Percentiles rank a stretch among this genome's conserved stretches.
phyloP scores from a whole-genome alignment of 2,113 vertebrate species.

The Odocoileus hemionus region DNA sequence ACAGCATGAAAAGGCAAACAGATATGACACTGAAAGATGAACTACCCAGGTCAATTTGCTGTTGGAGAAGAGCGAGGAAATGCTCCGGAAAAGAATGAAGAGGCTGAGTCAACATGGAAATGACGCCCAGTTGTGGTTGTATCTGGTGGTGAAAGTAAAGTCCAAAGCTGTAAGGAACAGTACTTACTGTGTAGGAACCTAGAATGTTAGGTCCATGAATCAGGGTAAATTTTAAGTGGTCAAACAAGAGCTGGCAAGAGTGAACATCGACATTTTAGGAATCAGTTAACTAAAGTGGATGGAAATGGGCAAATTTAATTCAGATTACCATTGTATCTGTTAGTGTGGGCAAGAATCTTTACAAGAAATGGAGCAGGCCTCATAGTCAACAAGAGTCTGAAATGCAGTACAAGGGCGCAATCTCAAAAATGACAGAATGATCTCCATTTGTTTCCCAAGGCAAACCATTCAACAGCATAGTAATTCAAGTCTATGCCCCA shows the following conservation, averaged over 20 bases:
- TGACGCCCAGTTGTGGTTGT: neutral
- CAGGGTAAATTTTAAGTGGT: neutral
- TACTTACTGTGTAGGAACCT: neutral
- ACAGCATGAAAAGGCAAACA: neutral
- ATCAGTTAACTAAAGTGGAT: neutral
- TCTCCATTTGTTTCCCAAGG: neutral
- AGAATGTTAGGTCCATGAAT: neutral
- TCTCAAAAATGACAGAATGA: neutral
- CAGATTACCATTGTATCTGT: neutral
- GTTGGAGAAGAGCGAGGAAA: neutral
- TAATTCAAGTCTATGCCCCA: neutral
- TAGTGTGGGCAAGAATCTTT: neutral
- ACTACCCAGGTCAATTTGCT: neutral
- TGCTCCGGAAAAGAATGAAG: neutral
- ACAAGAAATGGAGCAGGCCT: neutral
- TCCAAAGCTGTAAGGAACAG: neutral
- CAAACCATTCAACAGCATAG: neutral
- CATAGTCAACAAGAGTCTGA: neutral
- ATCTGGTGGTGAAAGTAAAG: neutral
- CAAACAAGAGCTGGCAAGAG: neutral
- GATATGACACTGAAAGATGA: neutral
- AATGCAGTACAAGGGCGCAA: neutral
- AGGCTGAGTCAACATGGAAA: neutral
- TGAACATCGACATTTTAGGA: neutral
- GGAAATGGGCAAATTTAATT: neutral